These are phyloP conservation scores for Ectemnius lituratus DNA, from an alignment of 2,888 invertebrate genomes.

Conservation along the genomic window DNA sequence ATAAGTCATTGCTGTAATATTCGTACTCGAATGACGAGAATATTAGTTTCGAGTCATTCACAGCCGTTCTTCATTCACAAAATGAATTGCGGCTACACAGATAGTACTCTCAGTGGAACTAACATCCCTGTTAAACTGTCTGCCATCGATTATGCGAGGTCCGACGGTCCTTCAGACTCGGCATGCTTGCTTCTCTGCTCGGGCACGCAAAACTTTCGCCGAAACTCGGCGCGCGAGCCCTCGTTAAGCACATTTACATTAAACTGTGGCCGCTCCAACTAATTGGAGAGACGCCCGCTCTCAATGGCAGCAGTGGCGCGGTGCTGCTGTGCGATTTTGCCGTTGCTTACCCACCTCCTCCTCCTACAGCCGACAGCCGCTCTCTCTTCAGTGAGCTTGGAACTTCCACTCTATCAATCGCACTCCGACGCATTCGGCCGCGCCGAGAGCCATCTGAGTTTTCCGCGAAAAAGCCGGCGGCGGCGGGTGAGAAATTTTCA, in stretches of 20 bases:
- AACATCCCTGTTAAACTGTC: not conserved
- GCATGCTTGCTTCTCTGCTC: not conserved
- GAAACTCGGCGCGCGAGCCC: not conserved
- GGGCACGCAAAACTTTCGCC: not conserved
- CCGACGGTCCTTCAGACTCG: constrained; percentile 2
- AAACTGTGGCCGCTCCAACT: not conserved
- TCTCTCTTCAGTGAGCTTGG: constrained; percentile 7
- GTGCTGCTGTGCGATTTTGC: too few relatives aligned
- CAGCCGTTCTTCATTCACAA: not conserved
- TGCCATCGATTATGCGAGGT: not conserved
- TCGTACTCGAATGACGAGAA: not conserved
- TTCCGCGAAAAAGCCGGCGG: constrained; percentile 47
- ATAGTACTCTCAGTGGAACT: not conserved
- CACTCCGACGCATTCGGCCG: constrained; percentile 54
- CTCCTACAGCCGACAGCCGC: not conserved
- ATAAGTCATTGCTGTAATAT: too few relatives aligned
- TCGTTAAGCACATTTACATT: not conserved
- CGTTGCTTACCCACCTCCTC: too few relatives aligned
- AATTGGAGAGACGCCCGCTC: not conserved
- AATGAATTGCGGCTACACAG: not conserved
- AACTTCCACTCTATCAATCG: constrained; percentile 51
- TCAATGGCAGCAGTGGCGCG: not conserved
- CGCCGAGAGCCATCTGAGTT: constrained; percentile 51
- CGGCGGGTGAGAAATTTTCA: constrained; percentile 65
- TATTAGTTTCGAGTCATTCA: not conserved